phyloP scores from a whole-genome alignment of 2,113 vertebrate genomes.

The Onychostruthus taczanowskii region DNA sequence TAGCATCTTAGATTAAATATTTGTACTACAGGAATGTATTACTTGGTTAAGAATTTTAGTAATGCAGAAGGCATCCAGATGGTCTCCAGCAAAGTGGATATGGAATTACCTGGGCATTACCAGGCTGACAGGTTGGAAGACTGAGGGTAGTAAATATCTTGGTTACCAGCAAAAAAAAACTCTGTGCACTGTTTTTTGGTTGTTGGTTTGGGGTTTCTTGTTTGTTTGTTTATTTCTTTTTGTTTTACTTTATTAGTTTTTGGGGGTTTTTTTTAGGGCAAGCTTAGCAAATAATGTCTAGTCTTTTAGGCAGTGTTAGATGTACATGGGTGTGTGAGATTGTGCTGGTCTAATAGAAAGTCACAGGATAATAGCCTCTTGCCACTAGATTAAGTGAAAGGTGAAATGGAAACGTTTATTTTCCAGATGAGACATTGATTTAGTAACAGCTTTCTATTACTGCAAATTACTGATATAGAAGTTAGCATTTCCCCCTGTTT shows the following conservation, averaged over 20 bases:
- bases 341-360: not conserved
- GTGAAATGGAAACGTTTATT: conserved; percentile 44
- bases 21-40: not conserved
- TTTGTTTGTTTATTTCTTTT: not conserved
- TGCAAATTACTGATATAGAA: not conserved
- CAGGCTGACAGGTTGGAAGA: not conserved
- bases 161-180: not conserved
- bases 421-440: conserved; percentile 44
- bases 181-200: not conserved
- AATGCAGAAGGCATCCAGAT: not conserved
- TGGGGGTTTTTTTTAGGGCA: not conserved
- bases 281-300: not conserved
- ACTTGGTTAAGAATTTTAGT: not conserved
- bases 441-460: conserved; percentile 29
- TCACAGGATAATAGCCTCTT: not conserved
- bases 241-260: not conserved
- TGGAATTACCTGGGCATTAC: not conserved
- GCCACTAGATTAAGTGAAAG: not conserved
- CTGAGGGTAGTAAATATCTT: not conserved
- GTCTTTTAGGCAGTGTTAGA: not conserved
- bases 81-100: not conserved
- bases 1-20: not conserved
- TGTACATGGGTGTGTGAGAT: not conserved
- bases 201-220: too few species aligned
- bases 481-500: not conserved